Evolutionary conservation across 2,113 vertebrate species (phyloP).

Genomic region (Periophthalmodon schlosseri): DNA sequence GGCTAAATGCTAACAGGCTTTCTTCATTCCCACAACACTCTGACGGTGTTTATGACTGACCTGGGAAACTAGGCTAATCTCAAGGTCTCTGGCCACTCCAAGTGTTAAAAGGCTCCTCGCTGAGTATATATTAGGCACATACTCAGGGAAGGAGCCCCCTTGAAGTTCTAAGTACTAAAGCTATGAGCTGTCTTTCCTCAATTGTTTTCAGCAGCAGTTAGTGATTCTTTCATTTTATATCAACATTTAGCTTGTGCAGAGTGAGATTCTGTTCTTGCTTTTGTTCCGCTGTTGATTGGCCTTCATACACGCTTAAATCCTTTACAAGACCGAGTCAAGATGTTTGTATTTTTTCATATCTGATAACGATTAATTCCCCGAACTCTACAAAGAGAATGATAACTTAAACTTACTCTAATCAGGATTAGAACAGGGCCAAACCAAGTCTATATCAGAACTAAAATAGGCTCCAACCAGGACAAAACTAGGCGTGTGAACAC

Average conservation of each 20-base stretch:
- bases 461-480: no score
- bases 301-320: no score
- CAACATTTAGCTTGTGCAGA: background rate
- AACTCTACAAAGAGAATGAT: no score
- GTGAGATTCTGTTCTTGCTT: no score
- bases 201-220: background rate
- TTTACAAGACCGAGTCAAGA: no score
- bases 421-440: no score
- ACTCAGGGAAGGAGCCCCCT: background rate
- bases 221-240: background rate
- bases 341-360: no score
- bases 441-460: no score
- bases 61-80: constrained; percentile 26
- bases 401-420: no score
- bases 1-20: constrained; percentile 21
- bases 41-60: constrained; percentile 32
- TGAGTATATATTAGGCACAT: constrained; percentile 4
- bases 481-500: no score
- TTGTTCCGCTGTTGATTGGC: background rate
- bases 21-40: constrained; percentile 31
- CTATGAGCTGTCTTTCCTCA: background rate
- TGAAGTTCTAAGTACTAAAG: background rate
- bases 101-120: constrained; percentile 31
- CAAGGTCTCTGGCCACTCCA: constrained; percentile 4
- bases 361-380: no score